A percentile compares a stretch with the other conserved stretches of the same genome.
Evolutionary conservation across 2,797 vertebrate species (phyloP).

Genomic region (Oryzias dopingdopingensis): DNA sequence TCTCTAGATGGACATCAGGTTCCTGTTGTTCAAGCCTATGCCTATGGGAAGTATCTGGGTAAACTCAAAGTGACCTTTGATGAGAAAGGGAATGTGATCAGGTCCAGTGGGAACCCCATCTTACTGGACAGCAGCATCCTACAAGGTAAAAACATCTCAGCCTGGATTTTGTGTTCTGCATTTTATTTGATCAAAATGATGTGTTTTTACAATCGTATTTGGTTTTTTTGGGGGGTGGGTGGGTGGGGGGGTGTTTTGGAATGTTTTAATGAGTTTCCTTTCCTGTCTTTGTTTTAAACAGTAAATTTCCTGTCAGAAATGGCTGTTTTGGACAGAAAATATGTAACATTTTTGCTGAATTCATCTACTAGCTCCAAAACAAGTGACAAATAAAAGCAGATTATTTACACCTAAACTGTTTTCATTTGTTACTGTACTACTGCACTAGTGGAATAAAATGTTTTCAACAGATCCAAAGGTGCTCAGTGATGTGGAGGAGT

Average conservation of each 20-base stretch:
- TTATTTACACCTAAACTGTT: no score
- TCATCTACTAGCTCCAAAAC: neutral
- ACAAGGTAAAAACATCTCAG: constrained; percentile 74
- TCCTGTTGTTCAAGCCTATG: constrained; percentile 93
- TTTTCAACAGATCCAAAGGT: constrained; percentile 75
- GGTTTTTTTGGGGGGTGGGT: no score
- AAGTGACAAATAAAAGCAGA: no score
- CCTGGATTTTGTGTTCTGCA: neutral
- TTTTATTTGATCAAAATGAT: neutral
- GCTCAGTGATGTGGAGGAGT: constrained; percentile 80
- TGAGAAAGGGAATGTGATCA: constrained; percentile 77
- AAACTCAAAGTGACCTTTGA: constrained; percentile 86
- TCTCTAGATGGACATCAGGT: constrained; percentile 81
- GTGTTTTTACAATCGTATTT: no score
- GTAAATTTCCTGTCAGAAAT: neutral
- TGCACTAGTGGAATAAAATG: no score
- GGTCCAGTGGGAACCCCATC: constrained; percentile 85
- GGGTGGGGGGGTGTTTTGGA: neutral
- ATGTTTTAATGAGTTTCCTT: neutral
- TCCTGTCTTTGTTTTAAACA: neutral
- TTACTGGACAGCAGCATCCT: constrained; percentile 80
- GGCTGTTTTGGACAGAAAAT: neutral
- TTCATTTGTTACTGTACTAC: no score
- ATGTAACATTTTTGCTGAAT: neutral
- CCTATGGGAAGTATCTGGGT: constrained; percentile 94